A percentile compares a stretch with the other conserved stretches of the same genome.
Conservation (phyloP, 2,888 invertebrate genomes). For the Yponomeuta evonymella region DNA sequence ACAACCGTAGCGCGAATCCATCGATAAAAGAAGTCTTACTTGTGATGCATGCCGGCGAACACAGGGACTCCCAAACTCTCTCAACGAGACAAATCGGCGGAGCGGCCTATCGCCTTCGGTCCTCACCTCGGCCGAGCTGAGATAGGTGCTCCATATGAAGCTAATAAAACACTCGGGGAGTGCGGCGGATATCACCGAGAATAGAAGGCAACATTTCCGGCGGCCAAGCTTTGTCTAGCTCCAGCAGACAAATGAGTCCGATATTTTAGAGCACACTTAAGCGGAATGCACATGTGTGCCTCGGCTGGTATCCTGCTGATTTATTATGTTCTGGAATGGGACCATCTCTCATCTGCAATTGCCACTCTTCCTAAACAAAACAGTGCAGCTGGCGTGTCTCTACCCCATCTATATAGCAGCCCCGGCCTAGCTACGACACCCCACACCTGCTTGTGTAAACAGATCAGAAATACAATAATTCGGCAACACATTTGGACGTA, state of each 20-base stretch:
- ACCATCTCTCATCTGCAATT: conserved; percentile 3
- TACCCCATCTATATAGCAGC: background rate
- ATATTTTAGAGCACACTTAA: conserved; percentile 12
- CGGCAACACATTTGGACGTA: background rate
- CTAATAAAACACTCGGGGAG: background rate
- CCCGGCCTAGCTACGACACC: background rate
- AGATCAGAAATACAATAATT: background rate
- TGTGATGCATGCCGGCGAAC: background rate
- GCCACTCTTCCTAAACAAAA: conserved; percentile 1
- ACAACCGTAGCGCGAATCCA: no score
- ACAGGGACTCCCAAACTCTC: background rate
- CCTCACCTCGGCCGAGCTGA: background rate
- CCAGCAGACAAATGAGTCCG: conserved; percentile 2
- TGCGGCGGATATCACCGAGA: conserved; percentile 1
- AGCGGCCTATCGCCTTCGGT: background rate
- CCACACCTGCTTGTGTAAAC: conserved; percentile 1
- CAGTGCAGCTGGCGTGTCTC: background rate
- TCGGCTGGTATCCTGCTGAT: background rate
- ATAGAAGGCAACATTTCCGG: conserved; percentile 8
- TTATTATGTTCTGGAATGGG: conserved; percentile 3
- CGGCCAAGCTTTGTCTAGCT: conserved; percentile 13
- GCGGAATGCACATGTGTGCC: conserved; percentile 7
- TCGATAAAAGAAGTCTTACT: no score
- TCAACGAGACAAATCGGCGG: background rate
- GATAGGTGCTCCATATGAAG: background rate